Evolutionary conservation across 2,888 invertebrate genomes (phyloP), one percentile per base, ranked within the genome.

Genomic region (Cephus sareptanus): DNA sequence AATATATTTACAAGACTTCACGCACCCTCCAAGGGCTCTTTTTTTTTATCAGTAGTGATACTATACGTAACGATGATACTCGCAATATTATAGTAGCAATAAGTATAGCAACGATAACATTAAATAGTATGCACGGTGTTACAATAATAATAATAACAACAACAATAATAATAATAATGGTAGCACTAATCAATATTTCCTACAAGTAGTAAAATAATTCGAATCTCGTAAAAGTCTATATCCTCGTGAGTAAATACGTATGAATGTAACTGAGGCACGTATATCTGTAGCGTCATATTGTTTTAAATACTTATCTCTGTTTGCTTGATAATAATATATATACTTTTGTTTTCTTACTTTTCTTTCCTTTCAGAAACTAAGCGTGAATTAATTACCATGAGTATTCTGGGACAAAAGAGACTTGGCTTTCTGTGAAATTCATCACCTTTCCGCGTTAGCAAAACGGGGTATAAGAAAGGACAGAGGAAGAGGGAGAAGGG

Each of bases 1-100:
- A 82, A 85, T 81, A 85, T 86, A 86, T 83, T 83, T 85, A 86
- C 85, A 86, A 79, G 74, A 81, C 23, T 34, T 33, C 68, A 75
- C 13, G 15, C 71, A 23, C 15, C 56, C 15, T 2, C 23, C 9
- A 9, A 23, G 56, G 9, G 1, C 9, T 56, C 56, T 23, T 2
- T 30, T 2, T 30, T 30, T 2, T 23, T 23, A 56, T 56, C 6
- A 9, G 9, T 23, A 15, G 2, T 23, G 56, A 56, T 56, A 23
- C 56, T 56, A 56, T 9, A 23, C 23, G 56, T 56, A 56, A 56
- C 56, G 56, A 56, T 56, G 56, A 56, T 56, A 56, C 56, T 56
- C 23, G 9, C 56, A 56, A 56, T 23, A 56, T 9, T 56, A 2
- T 23, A 56, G 56, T 23, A 23, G 56, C 56, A 56, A 23, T 56